Percentiles rank a stretch among this genome's conserved stretches.
These are phyloP conservation scores for Parapristionchus giblindavisi DNA, from an alignment of 2,888 invertebrate genomes.

Conservation along the genomic window DNA sequence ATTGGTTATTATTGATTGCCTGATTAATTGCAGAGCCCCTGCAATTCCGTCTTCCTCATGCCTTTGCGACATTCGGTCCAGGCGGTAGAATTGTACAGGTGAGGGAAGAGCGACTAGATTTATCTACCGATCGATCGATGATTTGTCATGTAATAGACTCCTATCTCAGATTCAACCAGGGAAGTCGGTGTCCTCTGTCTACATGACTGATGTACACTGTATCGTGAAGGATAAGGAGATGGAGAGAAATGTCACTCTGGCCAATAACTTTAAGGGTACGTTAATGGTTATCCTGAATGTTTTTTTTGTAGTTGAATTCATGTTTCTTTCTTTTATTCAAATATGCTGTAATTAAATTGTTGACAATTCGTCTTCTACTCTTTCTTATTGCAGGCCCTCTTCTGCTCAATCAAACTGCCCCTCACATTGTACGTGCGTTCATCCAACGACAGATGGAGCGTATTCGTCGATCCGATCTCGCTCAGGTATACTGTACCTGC, in stretches of 20 bases:
- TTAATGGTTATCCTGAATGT: not conserved
- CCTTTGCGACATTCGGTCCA: constrained; percentile 32
- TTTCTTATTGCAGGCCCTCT: constrained; percentile 32
- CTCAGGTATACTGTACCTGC: too few relatives aligned
- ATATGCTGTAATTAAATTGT: not conserved
- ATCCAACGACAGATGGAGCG: constrained; percentile 62
- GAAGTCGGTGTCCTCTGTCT: constrained; percentile 12
- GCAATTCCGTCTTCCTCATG: constrained; percentile 33
- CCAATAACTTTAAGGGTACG: constrained; percentile 32
- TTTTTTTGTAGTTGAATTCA: too few relatives aligned
- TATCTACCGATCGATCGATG: not conserved
- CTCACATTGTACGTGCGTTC: constrained; percentile 52
- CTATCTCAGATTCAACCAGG: constrained; percentile 21
- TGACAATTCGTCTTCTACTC: not conserved
- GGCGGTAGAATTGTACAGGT: constrained; percentile 36
- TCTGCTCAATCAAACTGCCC: constrained; percentile 31
- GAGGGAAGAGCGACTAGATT: not conserved
- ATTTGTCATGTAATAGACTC: not conserved
- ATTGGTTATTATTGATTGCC: not conserved
- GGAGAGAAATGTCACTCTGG: constrained; percentile 17
- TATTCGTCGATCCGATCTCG: constrained; percentile 57
- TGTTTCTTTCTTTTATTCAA: too few relatives aligned
- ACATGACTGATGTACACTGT: constrained; percentile 19
- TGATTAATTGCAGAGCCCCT: constrained; percentile 36
- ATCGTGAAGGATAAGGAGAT: constrained; percentile 31